Conservation (phyloP, 2,113 vertebrate genomes). For the Archocentrus centrarchus region DNA sequence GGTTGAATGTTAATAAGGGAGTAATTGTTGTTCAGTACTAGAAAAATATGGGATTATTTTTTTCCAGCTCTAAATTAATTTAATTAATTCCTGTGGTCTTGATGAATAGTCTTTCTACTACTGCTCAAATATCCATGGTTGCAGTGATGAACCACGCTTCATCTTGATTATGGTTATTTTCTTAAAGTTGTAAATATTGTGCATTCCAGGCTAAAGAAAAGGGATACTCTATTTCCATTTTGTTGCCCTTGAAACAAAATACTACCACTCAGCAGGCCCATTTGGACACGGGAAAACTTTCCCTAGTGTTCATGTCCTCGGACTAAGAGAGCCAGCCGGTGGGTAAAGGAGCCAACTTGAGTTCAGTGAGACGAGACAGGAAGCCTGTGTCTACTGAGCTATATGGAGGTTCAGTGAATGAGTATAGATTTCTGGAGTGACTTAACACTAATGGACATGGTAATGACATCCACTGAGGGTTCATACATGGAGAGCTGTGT, state of each 20-base stretch:
- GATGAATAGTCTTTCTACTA: background rate
- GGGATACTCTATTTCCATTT: slow-evolving; percentile 4
- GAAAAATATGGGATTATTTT: background rate
- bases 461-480: slow-evolving; percentile 46
- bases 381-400: slow-evolving; percentile 39
- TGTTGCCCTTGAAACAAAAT: slow-evolving; percentile 38
- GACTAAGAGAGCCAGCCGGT: slow-evolving; percentile 17
- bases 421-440: slow-evolving; percentile 63
- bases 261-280: slow-evolving; percentile 20
- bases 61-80: background rate
- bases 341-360: slow-evolving; percentile 47
- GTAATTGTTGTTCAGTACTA: slow-evolving; percentile 1
- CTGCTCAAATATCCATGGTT: background rate
- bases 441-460: slow-evolving; percentile 58
- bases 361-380: slow-evolving; percentile 52
- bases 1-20: background rate
- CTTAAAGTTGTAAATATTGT: slow-evolving; percentile 3
- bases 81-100: background rate
- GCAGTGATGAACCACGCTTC: background rate
- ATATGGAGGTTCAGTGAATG: slow-evolving; percentile 8
- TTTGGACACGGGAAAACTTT: slow-evolving; percentile 42
- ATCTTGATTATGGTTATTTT: background rate
- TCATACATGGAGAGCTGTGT: slow-evolving; percentile 7
- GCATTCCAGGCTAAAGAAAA: background rate
- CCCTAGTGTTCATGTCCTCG: slow-evolving; percentile 11